phyloP scores from a whole-genome alignment of 2,113 vertebrate genomes.

The Lathamus discolor region DNA sequence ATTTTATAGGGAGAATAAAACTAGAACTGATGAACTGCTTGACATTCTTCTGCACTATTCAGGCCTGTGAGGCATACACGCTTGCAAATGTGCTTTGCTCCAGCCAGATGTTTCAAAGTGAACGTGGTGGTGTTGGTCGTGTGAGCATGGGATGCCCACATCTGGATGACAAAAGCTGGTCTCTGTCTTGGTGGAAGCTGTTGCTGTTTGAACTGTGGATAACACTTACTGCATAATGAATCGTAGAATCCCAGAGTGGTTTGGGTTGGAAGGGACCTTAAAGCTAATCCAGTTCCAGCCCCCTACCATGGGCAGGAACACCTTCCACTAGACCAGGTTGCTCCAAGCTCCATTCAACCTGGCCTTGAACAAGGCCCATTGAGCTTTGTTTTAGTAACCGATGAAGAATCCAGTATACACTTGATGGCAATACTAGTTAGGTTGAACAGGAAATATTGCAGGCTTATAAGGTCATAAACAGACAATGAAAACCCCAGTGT shows the following conservation, averaged over 20 bases:
- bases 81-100: accelerated
- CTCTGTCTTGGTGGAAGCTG: accelerated
- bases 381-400: not conserved
- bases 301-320: not conserved
- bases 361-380: not conserved
- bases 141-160: not conserved
- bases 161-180: not conserved
- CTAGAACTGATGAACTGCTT: not conserved
- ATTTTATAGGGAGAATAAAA: not conserved
- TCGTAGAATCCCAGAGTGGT: not conserved
- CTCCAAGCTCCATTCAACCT: not conserved
- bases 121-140: accelerated
- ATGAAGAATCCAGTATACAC: not conserved
- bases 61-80: accelerated
- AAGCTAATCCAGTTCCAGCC: not conserved
- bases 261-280: not conserved
- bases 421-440: accelerated
- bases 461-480: not conserved
- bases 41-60: not conserved
- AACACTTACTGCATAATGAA: not conserved
- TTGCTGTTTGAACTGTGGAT: not conserved
- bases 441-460: not conserved
- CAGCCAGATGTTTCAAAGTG: accelerated
- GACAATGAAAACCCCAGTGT: not conserved
- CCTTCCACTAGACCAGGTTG: not conserved